Evolutionary conservation across 30 jellyfish, hydroid and myxozoan species (phyloP), one percentile per base, ranked within the genome.

Genomic region (Aurelia aurita complex sp. Pacific): DNA sequence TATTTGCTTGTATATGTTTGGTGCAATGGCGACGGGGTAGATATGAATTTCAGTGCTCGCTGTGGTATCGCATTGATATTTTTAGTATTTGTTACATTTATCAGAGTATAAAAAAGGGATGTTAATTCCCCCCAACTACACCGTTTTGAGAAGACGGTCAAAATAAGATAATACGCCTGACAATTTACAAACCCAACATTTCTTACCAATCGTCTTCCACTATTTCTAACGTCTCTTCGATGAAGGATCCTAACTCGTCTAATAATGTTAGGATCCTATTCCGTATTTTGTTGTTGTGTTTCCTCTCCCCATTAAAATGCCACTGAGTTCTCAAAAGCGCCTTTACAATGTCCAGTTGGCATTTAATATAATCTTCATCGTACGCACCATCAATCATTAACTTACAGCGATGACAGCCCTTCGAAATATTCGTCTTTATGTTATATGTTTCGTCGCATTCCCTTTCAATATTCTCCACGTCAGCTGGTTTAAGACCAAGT

Each of bases 171-270:
- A 38, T 38, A 38, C 50, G 50, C 50, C 50, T 38, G 50, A 46
- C 6, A 13, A 61, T 61, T 61, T 17, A 1, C 11, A 3, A 61
- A 23, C 36, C 3, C 36, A 61, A 40, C 4, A 0, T 61, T n/a
- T 17, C 32, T 23, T 61, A 61, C 33, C 70, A 61, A 61, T 9
- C 70, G 13, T 61, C 70, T 61, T 15, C 70, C 2, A 17, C 70
- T n/a, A 61, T 23, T n/a, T 7, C 70, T 11, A 61, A 13, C n/a
- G 29, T 59, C 32, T 50, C 74, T 55, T 75, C 85, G 1, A 75
- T 34, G 32, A 42, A 55, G 16, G 63, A 13, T 57, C 85, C 85
- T 13, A 75, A 54, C 43, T 75, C 85, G 34, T 75, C 85, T 15
- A 75, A 23, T 17, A 75, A 67, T 10, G 13, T 75, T 54, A 57